Base-by-base conservation (phyloP, 2,797 vertebrate species). In the Morus bassanus region DNA sequence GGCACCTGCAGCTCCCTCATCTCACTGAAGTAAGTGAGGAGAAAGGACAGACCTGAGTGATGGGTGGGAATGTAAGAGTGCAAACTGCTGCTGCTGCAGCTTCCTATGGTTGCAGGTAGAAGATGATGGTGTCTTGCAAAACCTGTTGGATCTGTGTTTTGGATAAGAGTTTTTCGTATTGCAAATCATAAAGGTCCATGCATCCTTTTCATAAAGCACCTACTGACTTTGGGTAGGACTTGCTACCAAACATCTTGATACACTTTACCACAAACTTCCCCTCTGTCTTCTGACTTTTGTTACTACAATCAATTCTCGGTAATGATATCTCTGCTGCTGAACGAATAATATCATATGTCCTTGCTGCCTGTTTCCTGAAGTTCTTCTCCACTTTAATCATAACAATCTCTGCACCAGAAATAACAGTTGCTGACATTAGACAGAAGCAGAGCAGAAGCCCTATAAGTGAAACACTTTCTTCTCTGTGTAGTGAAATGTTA, bases 1-100 rank as follows among this genome's bases (percentile, higher is more conserved):
- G 12, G 4, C 22, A 72, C 2, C 18, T 35, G 88, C 59, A 76
- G 18, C 12, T 57, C 6, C 18, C 6, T 85, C 13, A 15, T 41
- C 13, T 78, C 8, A 2, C 2, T 0, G 3, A 21, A 2, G 1
- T 17, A n/a, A 51, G 10, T 13, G 23, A 37, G 33, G 17, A 79
- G 57, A 75, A 45, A 50, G 7, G 28, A 17, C 21, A 48, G 11
- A 23, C 6, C 7, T 24, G 23, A 67, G 33, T 2, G 13, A 7
- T 41, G 57, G 7, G 9, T 23, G 7, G 22, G n/a, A 33, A 53
- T 17, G 6, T 8, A 21, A 43, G 24, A 33, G 27, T 10, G 2
- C 3, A 37, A 35, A 9, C 10, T 64, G 16, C 33, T 57, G 30
- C 27, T 67, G 35, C 43, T 63, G 30, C 19, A 69, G 15, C 37